A percentile compares a stretch with the other conserved stretches of the same genome.
Conservation (phyloP, 1,140 invertebrate genomes). For the Drosophila nigrodunni region DNA sequence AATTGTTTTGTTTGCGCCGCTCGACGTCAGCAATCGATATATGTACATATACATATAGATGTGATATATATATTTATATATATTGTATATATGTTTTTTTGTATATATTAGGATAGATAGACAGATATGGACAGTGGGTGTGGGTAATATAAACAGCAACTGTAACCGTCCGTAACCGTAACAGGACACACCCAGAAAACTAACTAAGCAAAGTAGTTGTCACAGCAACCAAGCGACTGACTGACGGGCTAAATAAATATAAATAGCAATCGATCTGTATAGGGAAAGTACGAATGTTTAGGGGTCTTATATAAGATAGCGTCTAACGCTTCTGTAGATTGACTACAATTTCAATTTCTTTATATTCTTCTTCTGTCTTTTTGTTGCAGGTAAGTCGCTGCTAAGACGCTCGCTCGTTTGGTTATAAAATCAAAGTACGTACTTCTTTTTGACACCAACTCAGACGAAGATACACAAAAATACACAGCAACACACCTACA, state of each 20-base stretch:
- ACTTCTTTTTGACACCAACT: constrained; percentile 60
- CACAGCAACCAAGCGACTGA: constrained; percentile 62
- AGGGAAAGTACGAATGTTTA: not conserved
- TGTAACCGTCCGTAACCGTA: constrained; percentile 18
- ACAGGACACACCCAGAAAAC: constrained; percentile 41
- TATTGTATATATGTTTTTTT: too few relatives aligned
- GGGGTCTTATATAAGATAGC: not conserved
- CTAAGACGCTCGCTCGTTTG: constrained; percentile 57
- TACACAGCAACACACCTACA: constrained; percentile 25
- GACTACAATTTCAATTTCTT: constrained; percentile 79
- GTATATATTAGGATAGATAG: constrained; percentile 18
- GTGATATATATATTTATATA: not conserved
- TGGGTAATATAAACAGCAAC: constrained; percentile 40
- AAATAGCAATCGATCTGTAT: constrained; percentile 31
- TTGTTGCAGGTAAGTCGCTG: constrained; percentile 65
- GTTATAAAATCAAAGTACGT: constrained; percentile 82
- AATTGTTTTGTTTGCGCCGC: constrained; percentile 76
- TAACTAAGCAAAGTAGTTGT: constrained; percentile 65
- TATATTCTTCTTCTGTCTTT: constrained; percentile 40
- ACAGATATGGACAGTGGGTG: constrained; percentile 4
- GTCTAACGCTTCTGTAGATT: constrained; percentile 45
- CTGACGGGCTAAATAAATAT: constrained; percentile 68
- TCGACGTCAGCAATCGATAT: constrained; percentile 74
- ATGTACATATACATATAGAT: constrained; percentile 47
- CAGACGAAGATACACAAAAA: constrained; percentile 15